Percentiles rank a stretch among this genome's conserved stretches.
These are phyloP conservation scores for Neostethus bicornis DNA, from an alignment of 2,797 vertebrate species.

Conservation along the genomic window DNA sequence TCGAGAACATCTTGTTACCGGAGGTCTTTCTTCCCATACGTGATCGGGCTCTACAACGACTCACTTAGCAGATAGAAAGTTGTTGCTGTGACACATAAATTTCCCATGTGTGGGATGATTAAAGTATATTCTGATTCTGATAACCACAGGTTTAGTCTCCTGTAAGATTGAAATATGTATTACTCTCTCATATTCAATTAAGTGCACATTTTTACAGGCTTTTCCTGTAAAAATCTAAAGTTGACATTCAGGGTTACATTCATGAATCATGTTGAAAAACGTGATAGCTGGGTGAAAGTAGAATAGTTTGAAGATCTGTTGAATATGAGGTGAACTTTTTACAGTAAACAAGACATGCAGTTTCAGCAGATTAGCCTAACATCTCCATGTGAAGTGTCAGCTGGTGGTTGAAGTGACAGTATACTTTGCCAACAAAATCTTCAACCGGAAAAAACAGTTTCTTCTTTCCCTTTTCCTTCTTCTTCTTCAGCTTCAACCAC, in stretches of 20 bases:
- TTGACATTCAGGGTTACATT: slow-evolving; percentile 2
- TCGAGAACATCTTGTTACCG: no score
- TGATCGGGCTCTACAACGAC: no score
- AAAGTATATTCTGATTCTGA: no score
- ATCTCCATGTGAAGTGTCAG: slow-evolving; percentile 11
- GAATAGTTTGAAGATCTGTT: slow-evolving; percentile 12
- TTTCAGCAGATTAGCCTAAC: slow-evolving; percentile 6
- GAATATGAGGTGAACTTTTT: slow-evolving; percentile 14
- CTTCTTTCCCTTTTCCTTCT: slow-evolving; percentile 52
- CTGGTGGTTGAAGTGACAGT: slow-evolving; percentile 15
- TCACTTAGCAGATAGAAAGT: no score
- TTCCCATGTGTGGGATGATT: no score
- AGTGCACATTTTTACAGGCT: background rate
- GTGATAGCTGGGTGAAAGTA: background rate
- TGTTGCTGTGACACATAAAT: no score
- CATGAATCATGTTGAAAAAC: background rate
- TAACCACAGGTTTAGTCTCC: background rate
- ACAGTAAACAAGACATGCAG: background rate
- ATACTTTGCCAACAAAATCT: background rate
- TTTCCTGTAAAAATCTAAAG: background rate
- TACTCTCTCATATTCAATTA: background rate
- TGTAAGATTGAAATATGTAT: background rate
- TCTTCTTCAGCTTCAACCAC: slow-evolving; percentile 58
- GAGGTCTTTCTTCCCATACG: no score
- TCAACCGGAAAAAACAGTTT: slow-evolving; percentile 60